Evolutionary conservation across 2,113 vertebrate species (phyloP).

Genomic region (Psettodes erumei): DNA sequence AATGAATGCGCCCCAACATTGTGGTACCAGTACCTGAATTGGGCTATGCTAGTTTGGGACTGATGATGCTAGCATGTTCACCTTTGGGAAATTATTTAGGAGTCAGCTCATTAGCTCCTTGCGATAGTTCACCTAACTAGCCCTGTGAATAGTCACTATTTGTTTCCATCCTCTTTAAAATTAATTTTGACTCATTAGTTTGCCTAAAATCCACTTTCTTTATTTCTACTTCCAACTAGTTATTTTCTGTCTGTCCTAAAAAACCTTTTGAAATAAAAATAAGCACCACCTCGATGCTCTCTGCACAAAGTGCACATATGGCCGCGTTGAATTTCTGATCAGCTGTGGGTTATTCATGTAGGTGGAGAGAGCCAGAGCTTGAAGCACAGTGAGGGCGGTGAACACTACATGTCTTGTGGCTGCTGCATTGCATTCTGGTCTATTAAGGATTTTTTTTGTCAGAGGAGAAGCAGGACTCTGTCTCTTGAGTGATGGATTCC

Average conservation of each 20-base stretch:
- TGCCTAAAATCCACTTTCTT: neutral
- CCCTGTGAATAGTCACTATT: too few species aligned
- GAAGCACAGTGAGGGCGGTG: slow-evolving; percentile 14
- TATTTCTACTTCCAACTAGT: neutral
- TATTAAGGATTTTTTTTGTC: slow-evolving; percentile 4
- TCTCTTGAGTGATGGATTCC: slow-evolving; percentile 10
- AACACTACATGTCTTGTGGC: slow-evolving; percentile 34
- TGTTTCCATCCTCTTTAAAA: neutral
- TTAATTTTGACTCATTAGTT: neutral
- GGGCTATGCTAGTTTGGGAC: too few species aligned
- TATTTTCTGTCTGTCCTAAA: slow-evolving; percentile 17
- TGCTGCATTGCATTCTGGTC: slow-evolving; percentile 36
- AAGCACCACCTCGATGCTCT: neutral
- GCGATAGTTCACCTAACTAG: too few species aligned
- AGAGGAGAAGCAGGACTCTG: slow-evolving; percentile 4
- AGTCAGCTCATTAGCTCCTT: too few species aligned
- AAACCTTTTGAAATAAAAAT: neutral
- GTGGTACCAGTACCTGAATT: too few species aligned
- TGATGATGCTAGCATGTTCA: too few species aligned
- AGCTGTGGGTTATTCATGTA: slow-evolving; percentile 46
- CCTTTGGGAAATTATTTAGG: too few species aligned
- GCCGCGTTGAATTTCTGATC: slow-evolving; percentile 26
- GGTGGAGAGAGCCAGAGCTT: slow-evolving; percentile 25
- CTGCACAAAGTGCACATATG: slow-evolving; percentile 5
- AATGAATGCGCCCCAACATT: too few species aligned